A percentile compares a stretch with the other conserved stretches of the same genome.
Conservation (phyloP, 2,113 vertebrate genomes). For the Chionodraco myersi region DNA sequence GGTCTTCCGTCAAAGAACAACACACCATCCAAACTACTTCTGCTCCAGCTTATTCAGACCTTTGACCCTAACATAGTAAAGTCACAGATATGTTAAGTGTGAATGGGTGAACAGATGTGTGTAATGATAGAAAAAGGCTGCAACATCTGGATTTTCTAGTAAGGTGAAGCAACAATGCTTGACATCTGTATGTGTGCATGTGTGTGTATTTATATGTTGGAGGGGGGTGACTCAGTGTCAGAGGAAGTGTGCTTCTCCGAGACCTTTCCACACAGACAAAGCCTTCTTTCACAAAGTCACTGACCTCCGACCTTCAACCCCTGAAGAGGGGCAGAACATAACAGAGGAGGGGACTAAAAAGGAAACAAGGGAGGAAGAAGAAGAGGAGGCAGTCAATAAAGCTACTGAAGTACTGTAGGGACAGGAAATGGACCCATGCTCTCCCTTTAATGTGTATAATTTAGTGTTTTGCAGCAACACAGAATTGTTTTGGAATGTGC, state of each 20-base stretch:
- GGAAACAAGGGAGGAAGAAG: not conserved
- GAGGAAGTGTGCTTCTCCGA: conserved; percentile 64
- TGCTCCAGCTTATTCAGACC: not conserved
- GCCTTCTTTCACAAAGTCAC: conserved; percentile 51
- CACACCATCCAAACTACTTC: not conserved
- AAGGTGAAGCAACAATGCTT: conserved; percentile 42
- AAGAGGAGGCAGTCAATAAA: conserved; percentile 1
- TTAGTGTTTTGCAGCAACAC: not conserved
- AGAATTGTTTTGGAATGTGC: not conserved
- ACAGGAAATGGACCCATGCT: not conserved
- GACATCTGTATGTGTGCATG: conserved; percentile 11
- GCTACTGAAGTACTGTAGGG: conserved; percentile 4
- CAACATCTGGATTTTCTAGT: conserved; percentile 58
- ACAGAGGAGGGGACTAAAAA: not conserved
- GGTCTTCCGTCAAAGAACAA: too few species aligned
- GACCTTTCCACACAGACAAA: conserved; percentile 60
- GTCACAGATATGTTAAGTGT: conserved; percentile 6
- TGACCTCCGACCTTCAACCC: conserved; percentile 56
- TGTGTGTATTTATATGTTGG: conserved; percentile 4
- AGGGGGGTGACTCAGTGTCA: conserved; percentile 14
- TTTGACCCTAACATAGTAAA: not conserved
- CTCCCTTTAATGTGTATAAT: not conserved
- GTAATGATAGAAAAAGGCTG: conserved; percentile 33
- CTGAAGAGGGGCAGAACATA: conserved; percentile 28
- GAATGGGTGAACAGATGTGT: conserved; percentile 41